Evolutionary conservation across 1,140 invertebrate genomes (phyloP), one percentile per base, ranked within the genome.

Genomic region (Sinonovacula constricta): DNA sequence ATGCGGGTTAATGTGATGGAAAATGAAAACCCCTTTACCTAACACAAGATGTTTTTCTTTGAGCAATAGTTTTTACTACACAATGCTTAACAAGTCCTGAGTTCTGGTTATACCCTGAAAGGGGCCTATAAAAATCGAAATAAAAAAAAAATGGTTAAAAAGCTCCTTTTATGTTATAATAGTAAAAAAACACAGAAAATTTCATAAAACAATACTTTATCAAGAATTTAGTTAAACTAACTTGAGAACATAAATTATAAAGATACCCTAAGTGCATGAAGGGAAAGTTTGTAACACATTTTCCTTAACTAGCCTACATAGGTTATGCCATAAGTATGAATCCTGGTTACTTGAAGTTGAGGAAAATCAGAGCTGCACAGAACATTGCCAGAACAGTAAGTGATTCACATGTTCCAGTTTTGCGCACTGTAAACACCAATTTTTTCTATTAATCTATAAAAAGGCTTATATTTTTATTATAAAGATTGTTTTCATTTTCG

Each of bases 351-450:
- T 92, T 99, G 70, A 99, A 99, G 90, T 91, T 99, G 80, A 93
- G 99, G 81, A 99, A 99, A 92, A 96, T 99, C 81, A 94, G 97
- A 87, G 99, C 98, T 49, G 97, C 99, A 3, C 98, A 99, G 89
- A 97, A 95, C 87, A 99, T 99, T 92, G 95, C 99, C 26, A 94
- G 96, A 93, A 99, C 97, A 81, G 96, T 98, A 94, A 94, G 93
- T 91, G n/a, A 83, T n/a, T n/a, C n/a, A n/a, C n/a, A n/a, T n/a
- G n/a, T n/a, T n/a, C n/a, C n/a, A n/a, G n/a, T n/a, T n/a, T n/a
- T n/a, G n/a, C n/a, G n/a, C n/a, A n/a, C n/a, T n/a, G n/a, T n/a
- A n/a, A n/a, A n/a, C n/a, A n/a, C n/a, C n/a, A n/a, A n/a, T n/a
- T n/a, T n/a, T n/a, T n/a, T n/a, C n/a, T n/a, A n/a, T n/a, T n/a